A percentile compares a stretch with the other conserved stretches of the same genome.
These are phyloP conservation scores for Bedellia somnulentella DNA, from an alignment of 2,888 invertebrate genomes.

Conservation along the genomic window DNA sequence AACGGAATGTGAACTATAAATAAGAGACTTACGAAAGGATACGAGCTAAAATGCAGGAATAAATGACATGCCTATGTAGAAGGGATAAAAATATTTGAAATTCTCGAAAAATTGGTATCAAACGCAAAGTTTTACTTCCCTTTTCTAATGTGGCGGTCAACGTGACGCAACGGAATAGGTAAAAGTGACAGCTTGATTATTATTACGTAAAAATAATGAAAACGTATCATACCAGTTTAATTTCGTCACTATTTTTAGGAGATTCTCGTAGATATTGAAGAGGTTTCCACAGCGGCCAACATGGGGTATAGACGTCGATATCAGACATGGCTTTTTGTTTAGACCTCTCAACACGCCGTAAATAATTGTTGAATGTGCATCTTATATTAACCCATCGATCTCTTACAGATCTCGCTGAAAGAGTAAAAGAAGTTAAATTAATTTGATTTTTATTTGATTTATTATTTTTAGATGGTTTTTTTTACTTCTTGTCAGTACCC, in stretches of 20 bases:
- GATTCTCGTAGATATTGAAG: constrained; percentile 38
- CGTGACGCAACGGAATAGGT: background rate
- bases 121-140: background rate
- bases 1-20: too few relatives aligned
- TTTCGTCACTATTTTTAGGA: too few relatives aligned
- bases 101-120: background rate
- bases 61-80: too few relatives aligned
- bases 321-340: constrained; percentile 21
- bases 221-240: constrained; percentile 20
- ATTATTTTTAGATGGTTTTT: too few relatives aligned
- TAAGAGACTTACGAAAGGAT: too few relatives aligned
- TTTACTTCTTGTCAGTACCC: background rate
- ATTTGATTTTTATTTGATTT: too few relatives aligned
- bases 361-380: constrained; percentile 45
- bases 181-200: constrained; percentile 12
- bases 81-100: background rate
- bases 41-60: too few relatives aligned
- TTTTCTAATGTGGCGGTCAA: background rate
- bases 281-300: constrained; percentile 48
- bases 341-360: constrained; percentile 33
- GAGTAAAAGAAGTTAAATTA: too few relatives aligned
- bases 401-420: constrained; percentile 39
- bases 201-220: constrained; percentile 18
- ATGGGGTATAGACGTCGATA: constrained; percentile 35
- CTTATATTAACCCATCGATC: constrained; percentile 51